Evolutionary conservation across 1,140 invertebrate species (phyloP).

Genomic region (Atopsyche davidsoni): DNA sequence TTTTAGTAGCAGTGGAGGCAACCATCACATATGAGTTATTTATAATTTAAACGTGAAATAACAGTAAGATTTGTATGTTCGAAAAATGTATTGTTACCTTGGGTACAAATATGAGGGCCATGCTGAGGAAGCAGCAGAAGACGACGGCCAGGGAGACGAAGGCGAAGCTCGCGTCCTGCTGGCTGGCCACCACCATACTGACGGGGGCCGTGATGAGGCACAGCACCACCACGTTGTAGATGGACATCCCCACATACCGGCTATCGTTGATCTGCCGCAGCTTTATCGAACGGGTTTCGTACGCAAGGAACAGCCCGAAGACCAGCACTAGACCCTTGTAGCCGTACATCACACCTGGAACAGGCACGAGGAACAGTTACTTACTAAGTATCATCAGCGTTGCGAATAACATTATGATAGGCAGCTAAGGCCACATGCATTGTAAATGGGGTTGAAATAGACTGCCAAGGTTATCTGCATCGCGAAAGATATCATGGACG

Average conservation of each 20-base stretch:
- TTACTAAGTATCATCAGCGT: too few relatives aligned
- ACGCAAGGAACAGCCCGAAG: slow-evolving; percentile 95
- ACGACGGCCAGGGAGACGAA: slow-evolving; percentile 94
- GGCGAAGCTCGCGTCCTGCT: slow-evolving; percentile 95
- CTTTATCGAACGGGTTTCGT: slow-evolving; percentile 96
- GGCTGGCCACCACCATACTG: slow-evolving; percentile 91
- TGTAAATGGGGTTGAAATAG: too few relatives aligned
- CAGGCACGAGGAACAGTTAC: too few relatives aligned
- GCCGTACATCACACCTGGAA: slow-evolving; percentile 84
- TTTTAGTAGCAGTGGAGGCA: too few relatives aligned
- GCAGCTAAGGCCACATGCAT: too few relatives aligned
- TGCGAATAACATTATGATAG: too few relatives aligned
- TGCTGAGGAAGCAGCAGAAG: slow-evolving; percentile 94
- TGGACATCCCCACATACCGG: slow-evolving; percentile 96
- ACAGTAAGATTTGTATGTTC: too few relatives aligned
- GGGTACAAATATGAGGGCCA: slow-evolving; percentile 94
- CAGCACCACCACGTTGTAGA: slow-evolving; percentile 98
- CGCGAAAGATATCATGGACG: too few relatives aligned
- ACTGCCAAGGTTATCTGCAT: too few relatives aligned
- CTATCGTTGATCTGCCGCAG: slow-evolving; percentile 92
- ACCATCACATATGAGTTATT: too few relatives aligned
- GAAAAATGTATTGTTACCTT: too few relatives aligned
- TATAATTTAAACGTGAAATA: too few relatives aligned
- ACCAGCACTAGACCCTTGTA: slow-evolving; percentile 95
- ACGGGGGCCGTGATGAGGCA: slow-evolving; percentile 96